Evolutionary conservation across 2,888 invertebrate species (phyloP).

Genomic region (Troides oblongomaculatus): DNA sequence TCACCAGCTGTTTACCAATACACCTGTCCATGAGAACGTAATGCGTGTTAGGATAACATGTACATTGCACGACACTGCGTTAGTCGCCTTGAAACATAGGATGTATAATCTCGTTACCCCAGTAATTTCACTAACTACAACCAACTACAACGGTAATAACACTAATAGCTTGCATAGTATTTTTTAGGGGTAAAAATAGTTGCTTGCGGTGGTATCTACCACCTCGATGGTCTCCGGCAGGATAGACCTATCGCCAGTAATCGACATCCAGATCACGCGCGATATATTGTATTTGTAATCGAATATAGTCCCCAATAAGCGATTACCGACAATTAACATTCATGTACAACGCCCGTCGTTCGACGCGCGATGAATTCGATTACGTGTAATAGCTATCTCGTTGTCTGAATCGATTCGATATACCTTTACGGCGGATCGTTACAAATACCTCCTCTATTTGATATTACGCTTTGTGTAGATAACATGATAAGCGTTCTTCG

Average conservation of each 20-base stretch:
- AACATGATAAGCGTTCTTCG: constrained; percentile 15
- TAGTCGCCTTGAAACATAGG: too few relatives aligned
- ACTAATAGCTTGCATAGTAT: too few relatives aligned
- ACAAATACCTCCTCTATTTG: constrained; percentile 14
- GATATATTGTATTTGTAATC: constrained; percentile 21
- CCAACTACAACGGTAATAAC: too few relatives aligned
- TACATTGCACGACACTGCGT: too few relatives aligned
- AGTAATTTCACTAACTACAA: too few relatives aligned
- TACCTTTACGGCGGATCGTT: background rate
- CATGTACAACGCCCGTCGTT: constrained; percentile 4
- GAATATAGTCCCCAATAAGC: constrained; percentile 18
- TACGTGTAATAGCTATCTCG: constrained; percentile 12
- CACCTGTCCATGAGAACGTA: too few relatives aligned
- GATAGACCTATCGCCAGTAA: background rate
- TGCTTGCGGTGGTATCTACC: too few relatives aligned
- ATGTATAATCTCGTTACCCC: too few relatives aligned
- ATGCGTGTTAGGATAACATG: too few relatives aligned
- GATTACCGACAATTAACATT: constrained; percentile 27
- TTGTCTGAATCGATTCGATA: constrained; percentile 18
- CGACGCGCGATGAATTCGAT: constrained; percentile 23
- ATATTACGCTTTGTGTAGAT: constrained; percentile 20
- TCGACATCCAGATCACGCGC: constrained; percentile 22
- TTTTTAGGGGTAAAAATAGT: too few relatives aligned
- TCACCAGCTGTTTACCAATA: too few relatives aligned
- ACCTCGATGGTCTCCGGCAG: background rate